These are phyloP conservation scores for Trachelus iudaicus DNA, from an alignment of 2,888 invertebrate genomes.

Conservation along the genomic window DNA sequence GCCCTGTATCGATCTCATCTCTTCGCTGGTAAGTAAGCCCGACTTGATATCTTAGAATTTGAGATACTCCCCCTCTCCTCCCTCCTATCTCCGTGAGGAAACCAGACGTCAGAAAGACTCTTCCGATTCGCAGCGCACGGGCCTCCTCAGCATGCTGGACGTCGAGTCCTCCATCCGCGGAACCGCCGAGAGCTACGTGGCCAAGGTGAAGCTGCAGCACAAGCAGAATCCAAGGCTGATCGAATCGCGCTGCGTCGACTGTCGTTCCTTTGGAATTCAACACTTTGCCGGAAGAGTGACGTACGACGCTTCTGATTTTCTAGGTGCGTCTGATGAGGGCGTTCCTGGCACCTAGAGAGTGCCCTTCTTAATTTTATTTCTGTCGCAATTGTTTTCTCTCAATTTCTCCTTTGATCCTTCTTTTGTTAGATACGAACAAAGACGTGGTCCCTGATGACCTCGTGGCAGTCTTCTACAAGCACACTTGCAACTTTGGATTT, in stretches of 20 bases:
- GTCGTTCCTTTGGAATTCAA: conserved; percentile 87
- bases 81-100: too few species aligned
- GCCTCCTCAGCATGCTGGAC: conserved; percentile 90
- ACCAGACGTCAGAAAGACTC: neutral
- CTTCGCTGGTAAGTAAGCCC: conserved; percentile 77
- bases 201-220: conserved; percentile 84
- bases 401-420: conserved; percentile 10
- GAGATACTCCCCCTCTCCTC: too few species aligned
- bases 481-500: conserved; percentile 95
- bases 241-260: conserved; percentile 82
- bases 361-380: too few species aligned
- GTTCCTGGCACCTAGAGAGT: too few species aligned
- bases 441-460: conserved; percentile 93
- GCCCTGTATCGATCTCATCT: conserved; percentile 95
- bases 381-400: too few species aligned
- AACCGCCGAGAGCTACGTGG: conserved; percentile 82
- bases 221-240: conserved; percentile 84
- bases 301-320: conserved; percentile 90
- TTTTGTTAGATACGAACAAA: conserved; percentile 81
- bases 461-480: conserved; percentile 91
- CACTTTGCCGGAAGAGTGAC: conserved; percentile 89
- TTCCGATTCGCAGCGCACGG: conserved; percentile 74
- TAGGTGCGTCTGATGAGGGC: conserved; percentile 64
- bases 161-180: conserved; percentile 89
- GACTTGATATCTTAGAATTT: neutral